These are phyloP conservation scores for Pteruthius melanotis DNA, from an alignment of 2,113 vertebrate genomes.

Conservation along the genomic window DNA sequence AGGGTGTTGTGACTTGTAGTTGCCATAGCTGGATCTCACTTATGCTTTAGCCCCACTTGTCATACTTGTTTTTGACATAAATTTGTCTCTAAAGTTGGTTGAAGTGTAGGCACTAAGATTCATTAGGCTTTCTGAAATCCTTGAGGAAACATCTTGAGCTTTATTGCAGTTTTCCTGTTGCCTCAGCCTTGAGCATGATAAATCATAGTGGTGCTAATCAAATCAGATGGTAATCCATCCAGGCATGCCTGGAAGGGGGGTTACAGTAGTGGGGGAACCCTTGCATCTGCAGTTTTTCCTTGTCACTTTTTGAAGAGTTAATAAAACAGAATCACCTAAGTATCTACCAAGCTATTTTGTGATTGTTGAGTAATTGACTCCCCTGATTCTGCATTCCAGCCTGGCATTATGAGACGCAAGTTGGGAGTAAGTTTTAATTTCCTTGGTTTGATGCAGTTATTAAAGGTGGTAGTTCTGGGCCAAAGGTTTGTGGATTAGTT, in stretches of 20 bases:
- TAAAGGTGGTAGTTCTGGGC: not conserved
- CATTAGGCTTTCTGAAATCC: not conserved
- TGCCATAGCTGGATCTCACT: not conserved
- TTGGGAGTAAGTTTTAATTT: not conserved
- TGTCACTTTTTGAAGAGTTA: not conserved
- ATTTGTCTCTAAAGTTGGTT: not conserved
- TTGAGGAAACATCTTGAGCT: not conserved
- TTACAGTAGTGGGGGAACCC: not conserved
- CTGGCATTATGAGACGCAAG: not conserved
- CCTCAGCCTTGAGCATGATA: not conserved
- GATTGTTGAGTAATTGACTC: not conserved
- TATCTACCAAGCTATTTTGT: not conserved
- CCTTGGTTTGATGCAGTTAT: not conserved
- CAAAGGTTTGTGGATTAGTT: not conserved
- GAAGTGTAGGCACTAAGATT: not conserved
- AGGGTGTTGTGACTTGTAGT: not conserved
- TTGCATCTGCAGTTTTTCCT: not conserved
- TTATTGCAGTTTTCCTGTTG: not conserved
- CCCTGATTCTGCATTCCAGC: not conserved
- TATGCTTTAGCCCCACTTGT: not conserved
- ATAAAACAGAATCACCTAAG: not conserved
- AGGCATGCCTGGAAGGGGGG: not conserved
- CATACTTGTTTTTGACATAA: not conserved
- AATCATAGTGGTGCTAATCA: not conserved
- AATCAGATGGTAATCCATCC: not conserved